These are phyloP conservation scores for Whitmania pigra DNA, from an alignment of 1,140 invertebrate species.

Conservation along the genomic window DNA sequence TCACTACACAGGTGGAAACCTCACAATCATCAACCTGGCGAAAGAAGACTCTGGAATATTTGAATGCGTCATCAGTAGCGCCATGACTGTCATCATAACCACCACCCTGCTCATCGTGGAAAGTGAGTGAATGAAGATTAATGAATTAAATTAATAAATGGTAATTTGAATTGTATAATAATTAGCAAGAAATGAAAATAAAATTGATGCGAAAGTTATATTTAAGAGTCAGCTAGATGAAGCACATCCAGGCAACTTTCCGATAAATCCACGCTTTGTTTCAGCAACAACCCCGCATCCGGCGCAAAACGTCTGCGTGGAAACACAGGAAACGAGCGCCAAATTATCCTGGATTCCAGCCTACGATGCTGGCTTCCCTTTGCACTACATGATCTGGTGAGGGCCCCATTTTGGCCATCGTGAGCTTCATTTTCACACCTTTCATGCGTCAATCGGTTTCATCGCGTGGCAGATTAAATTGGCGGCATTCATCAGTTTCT, in stretches of 20 bases:
- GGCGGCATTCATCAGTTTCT: neutral
- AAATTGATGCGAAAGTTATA: too few species aligned
- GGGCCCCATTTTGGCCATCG: neutral
- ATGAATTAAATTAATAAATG: too few species aligned
- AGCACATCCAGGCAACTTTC: too few species aligned
- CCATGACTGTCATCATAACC: slow-evolving; percentile 78
- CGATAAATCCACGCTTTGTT: slow-evolving; percentile 12
- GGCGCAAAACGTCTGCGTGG: slow-evolving; percentile 76
- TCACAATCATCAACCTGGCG: slow-evolving; percentile 73
- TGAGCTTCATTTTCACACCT: neutral
- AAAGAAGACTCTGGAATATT: slow-evolving; percentile 84
- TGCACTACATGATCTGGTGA: slow-evolving; percentile 37
- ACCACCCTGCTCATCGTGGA: slow-evolving; percentile 81
- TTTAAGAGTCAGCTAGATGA: too few species aligned
- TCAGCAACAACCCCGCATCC: slow-evolving; percentile 83
- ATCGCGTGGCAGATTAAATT: neutral
- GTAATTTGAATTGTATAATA: too few species aligned
- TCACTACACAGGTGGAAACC: slow-evolving; percentile 56
- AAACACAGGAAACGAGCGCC: slow-evolving; percentile 75
- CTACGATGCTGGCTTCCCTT: slow-evolving; percentile 65
- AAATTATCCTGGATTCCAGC: slow-evolving; percentile 81
- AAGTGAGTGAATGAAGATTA: slow-evolving; percentile 34
- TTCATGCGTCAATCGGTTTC: neutral
- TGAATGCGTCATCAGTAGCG: slow-evolving; percentile 84
- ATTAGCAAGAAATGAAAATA: too few species aligned